Evolutionary conservation across 2,113 vertebrate genomes (phyloP).

Genomic region (Mesembrinibis cayennensis): DNA sequence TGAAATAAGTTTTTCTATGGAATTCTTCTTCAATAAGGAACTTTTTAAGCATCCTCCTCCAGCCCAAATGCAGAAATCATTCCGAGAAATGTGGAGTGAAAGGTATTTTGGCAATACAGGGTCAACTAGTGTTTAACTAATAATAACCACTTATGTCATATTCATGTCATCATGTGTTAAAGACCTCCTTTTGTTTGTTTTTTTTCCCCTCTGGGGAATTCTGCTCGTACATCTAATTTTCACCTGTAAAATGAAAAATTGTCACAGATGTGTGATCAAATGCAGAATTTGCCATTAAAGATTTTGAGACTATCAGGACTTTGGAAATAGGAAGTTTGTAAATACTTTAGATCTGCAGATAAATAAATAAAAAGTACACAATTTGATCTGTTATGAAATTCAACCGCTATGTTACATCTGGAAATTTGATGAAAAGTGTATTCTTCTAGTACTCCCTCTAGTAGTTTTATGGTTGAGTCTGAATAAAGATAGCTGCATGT

Average conservation of each 20-base stretch:
- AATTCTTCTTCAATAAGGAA: background rate
- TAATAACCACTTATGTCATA: background rate
- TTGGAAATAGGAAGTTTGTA: background rate
- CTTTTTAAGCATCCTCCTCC: background rate
- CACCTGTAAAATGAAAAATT: background rate
- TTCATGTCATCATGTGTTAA: background rate
- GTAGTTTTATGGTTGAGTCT: slow-evolving; percentile 9
- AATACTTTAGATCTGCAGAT: background rate
- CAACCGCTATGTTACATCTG: background rate
- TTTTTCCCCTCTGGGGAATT: background rate
- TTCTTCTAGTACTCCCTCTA: background rate
- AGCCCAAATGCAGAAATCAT: background rate
- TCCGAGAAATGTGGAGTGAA: background rate
- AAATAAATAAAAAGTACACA: background rate
- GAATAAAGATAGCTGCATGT: slow-evolving; percentile 29
- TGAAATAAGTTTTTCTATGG: background rate
- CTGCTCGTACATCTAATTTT: background rate
- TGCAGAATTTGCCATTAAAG: background rate
- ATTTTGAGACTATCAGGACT: background rate
- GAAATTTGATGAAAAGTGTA: background rate
- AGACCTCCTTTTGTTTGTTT: background rate
- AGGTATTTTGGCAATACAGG: background rate
- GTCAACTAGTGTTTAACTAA: background rate
- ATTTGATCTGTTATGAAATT: background rate
- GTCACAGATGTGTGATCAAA: background rate